Evolutionary conservation across 2,888 invertebrate species (phyloP).

Genomic region (Atrina japonica): DNA sequence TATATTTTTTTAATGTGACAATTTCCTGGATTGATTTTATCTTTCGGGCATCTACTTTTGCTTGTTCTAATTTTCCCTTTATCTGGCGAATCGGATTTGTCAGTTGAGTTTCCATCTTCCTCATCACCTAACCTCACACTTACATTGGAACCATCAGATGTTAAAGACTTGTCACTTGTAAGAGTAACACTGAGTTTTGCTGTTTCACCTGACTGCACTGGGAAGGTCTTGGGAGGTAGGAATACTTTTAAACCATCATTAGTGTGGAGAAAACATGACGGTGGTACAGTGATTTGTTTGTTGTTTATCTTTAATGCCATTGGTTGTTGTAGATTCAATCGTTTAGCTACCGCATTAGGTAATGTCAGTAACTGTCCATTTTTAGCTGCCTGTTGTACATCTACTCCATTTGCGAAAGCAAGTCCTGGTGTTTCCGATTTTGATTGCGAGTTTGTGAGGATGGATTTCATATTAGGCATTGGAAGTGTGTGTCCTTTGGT

Average conservation of each 20-base stretch:
- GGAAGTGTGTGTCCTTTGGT: neutral
- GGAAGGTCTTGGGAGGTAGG: constrained; percentile 73
- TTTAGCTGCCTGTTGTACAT: constrained; percentile 45
- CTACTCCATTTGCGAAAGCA: constrained; percentile 38
- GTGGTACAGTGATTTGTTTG: constrained; percentile 70
- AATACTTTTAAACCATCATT: constrained; percentile 71
- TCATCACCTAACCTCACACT: too few relatives aligned
- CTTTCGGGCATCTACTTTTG: constrained; percentile 8
- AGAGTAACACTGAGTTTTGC: constrained; percentile 57
- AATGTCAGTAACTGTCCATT: constrained; percentile 73
- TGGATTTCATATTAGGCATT: constrained; percentile 28
- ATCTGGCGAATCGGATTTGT: neutral
- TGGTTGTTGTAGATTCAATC: constrained; percentile 67
- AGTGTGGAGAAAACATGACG: constrained; percentile 71
- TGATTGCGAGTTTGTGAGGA: constrained; percentile 11
- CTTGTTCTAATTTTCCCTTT: neutral
- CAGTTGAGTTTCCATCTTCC: neutral
- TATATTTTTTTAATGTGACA: constrained; percentile 67
- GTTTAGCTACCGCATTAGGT: constrained; percentile 66
- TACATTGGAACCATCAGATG: constrained; percentile 31
- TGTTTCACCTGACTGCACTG: constrained; percentile 55
- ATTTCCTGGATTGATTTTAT: constrained; percentile 33
- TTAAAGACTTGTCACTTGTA: constrained; percentile 48
- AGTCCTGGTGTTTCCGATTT: constrained; percentile 13
- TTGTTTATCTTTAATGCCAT: constrained; percentile 73